Evolutionary conservation across 2,797 vertebrate species (phyloP).

Genomic region (Zalophus californianus): DNA sequence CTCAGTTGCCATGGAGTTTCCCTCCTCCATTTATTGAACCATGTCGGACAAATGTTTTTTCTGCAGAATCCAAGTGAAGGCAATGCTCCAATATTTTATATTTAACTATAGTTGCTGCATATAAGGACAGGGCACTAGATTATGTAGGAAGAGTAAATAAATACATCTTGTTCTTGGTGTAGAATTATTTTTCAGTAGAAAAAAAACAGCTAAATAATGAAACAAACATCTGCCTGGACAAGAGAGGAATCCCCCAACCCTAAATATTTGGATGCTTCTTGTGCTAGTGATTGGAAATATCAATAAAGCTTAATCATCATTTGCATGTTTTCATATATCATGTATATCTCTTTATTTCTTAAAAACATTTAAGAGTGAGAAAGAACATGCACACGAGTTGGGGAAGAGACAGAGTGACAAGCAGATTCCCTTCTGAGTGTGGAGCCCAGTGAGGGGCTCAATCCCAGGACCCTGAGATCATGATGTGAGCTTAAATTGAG

Average conservation of each 20-base stretch:
- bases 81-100: conserved; percentile 46
- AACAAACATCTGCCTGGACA: not conserved
- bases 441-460: too few species aligned
- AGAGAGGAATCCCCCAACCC: not conserved
- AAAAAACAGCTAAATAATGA: not conserved
- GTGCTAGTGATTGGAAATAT: not conserved
- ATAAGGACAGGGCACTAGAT: not conserved
- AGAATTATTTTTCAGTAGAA: conserved; percentile 25
- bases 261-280: not conserved
- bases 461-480: not conserved
- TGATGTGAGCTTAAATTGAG: not conserved
- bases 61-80: conserved; percentile 50
- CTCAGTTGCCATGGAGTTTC: conserved; percentile 56
- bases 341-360: not conserved
- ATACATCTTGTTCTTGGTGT: not conserved
- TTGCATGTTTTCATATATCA: not conserved
- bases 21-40: conserved; percentile 46
- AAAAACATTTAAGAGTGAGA: not conserved
- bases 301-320: not conserved
- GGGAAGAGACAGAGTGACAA: not conserved
- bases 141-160: conserved; percentile 39
- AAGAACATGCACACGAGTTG: not conserved
- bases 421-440: not conserved
- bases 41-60: conserved; percentile 51
- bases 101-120: conserved; percentile 45